A percentile compares a stretch with the other conserved stretches of the same genome.
Evolutionary conservation across 2,113 vertebrate species (phyloP).

Genomic region (Lipophrys pholis): DNA sequence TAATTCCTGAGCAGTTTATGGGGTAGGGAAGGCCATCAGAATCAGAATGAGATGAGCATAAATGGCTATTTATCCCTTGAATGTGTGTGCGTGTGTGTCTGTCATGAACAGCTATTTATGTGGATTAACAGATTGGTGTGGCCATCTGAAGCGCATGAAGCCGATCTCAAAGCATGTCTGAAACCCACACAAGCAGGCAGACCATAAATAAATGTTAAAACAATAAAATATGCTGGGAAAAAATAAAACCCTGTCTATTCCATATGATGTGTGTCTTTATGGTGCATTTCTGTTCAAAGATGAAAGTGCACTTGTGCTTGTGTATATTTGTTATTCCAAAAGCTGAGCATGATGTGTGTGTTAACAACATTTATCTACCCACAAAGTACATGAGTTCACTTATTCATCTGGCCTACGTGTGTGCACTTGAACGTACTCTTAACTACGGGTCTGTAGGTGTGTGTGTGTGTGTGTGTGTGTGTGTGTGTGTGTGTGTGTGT

Average conservation of each 20-base stretch:
- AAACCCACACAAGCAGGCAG: constrained; percentile 4
- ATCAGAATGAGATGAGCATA: constrained; percentile 97
- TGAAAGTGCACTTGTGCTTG: not conserved
- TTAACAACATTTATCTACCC: constrained; percentile 46
- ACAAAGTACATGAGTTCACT: constrained; percentile 45
- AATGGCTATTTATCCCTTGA: constrained; percentile 78
- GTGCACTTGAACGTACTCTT: constrained; percentile 51
- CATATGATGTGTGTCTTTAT: not conserved
- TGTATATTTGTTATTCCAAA: not conserved
- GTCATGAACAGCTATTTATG: constrained; percentile 93
- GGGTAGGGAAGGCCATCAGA: constrained; percentile 90
- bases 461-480: constrained; percentile 19
- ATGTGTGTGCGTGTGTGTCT: constrained; percentile 25
- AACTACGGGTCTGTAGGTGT: constrained; percentile 23
- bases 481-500: not conserved
- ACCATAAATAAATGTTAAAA: constrained; percentile 5
- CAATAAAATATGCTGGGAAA: constrained; percentile 11
- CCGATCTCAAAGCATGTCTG: constrained; percentile 62
- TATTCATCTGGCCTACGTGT: constrained; percentile 37
- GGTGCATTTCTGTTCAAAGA: not conserved
- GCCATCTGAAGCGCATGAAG: constrained; percentile 90
- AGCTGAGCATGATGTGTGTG: constrained; percentile 23
- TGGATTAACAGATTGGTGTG: constrained; percentile 93
- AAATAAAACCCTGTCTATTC: constrained; percentile 2
- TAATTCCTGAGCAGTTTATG: constrained; percentile 95